Evolutionary conservation across 2,113 vertebrate species (phyloP), one percentile per base, ranked within the genome.

Genomic region (Osmerus eperlanus): DNA sequence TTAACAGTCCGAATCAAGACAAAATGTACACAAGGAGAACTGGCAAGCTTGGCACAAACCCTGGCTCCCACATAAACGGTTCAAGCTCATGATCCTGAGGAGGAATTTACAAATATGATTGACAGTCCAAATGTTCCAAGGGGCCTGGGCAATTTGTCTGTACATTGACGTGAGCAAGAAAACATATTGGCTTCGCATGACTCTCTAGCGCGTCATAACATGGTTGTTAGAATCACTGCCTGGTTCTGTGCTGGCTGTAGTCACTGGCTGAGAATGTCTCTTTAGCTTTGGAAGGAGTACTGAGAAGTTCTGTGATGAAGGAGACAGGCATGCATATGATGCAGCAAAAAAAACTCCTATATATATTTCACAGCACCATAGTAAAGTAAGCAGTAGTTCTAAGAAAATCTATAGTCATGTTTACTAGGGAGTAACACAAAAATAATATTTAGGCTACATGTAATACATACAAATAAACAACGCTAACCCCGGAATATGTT

Each of bases 1-100:
- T 88, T 47, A 89, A 90, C 87, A 91, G 78, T 83, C 62, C 67
- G n/a, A 56, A 67, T 55, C 0, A 52, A 14, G 5, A 60, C 52
- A 36, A 56, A 56, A 68, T 29, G 21, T 23, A 23, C 65, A 21
- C 54, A 28, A 70, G 29, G 25, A 62, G 53, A 56, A 70, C 41
- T 60, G 41, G 67, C 59, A 70, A 58, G 60, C 65, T 75, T 18
- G 41, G 9, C 64, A 68, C 16, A 14, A 52, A 54, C 32, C n/a
- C 72, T 55, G 16, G 36, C 25, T 64, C 19, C 29, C 28, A 65
- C 47, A 70, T 65, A 73, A 63, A 73, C 36, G 19, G 41, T 19
- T 41, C 36, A 8, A 47, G 63, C 15, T 28, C 15, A 64, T 15
- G 74, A 59, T 16, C 19, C 67, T 32, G n/a, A 36, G 63, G 60